Conservation (phyloP, 2,113 vertebrate species). For the Seriola rivoliana region DNA sequence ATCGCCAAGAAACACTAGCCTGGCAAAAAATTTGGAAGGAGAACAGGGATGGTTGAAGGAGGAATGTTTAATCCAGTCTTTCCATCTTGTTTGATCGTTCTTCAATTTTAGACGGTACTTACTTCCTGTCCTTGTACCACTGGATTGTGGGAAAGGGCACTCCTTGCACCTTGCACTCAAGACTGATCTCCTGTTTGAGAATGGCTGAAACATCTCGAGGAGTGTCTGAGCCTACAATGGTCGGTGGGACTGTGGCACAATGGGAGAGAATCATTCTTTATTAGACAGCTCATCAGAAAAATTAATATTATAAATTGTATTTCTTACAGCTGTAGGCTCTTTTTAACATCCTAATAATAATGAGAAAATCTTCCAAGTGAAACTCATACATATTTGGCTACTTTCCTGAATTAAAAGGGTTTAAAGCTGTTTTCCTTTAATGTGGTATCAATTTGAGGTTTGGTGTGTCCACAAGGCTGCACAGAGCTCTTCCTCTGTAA, state of each 20-base stretch:
- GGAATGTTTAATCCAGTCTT: not conserved
- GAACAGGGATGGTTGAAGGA: not conserved
- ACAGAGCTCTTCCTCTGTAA: slow-evolving; percentile 2
- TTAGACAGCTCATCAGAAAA: not conserved
- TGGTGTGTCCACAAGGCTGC: not conserved
- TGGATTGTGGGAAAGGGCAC: slow-evolving; percentile 91
- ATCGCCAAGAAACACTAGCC: slow-evolving; percentile 90
- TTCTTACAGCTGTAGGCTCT: not conserved
- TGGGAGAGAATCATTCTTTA: not conserved
- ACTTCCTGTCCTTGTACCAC: slow-evolving; percentile 98
- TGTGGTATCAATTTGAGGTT: not conserved
- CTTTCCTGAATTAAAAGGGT: not conserved
- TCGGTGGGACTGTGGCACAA: slow-evolving; percentile 90
- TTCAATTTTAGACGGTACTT: slow-evolving; percentile 72
- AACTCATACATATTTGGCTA: not conserved
- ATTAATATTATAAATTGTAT: not conserved
- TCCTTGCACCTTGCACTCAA: slow-evolving; percentile 92
- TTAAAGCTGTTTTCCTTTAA: not conserved
- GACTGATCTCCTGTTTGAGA: slow-evolving; percentile 86
- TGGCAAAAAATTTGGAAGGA: slow-evolving; percentile 59
- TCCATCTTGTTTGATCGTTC: not conserved
- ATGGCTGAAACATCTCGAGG: slow-evolving; percentile 85
- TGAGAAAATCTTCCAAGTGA: not conserved
- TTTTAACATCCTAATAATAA: slow-evolving; percentile 1
- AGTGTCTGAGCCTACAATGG: slow-evolving; percentile 79